These are phyloP conservation scores for Heteronetta atricapilla DNA, from an alignment of 2,113 vertebrate genomes.

Conservation along the genomic window DNA sequence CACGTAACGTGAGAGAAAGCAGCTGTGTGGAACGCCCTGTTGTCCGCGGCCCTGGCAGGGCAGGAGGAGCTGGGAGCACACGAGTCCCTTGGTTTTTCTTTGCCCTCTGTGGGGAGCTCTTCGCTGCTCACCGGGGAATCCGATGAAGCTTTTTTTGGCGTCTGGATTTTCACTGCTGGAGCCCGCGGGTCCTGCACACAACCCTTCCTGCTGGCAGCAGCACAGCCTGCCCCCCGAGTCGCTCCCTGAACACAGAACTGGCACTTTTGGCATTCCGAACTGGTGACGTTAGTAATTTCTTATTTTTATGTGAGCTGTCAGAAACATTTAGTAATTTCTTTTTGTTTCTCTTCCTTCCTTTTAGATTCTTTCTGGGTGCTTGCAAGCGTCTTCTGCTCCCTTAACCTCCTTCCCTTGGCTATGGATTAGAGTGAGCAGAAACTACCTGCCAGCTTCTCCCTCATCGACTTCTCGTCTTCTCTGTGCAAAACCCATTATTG, in stretches of 20 bases:
- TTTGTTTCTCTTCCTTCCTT: not conserved
- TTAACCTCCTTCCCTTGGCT: rapidly evolving
- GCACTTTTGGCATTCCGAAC: not conserved
- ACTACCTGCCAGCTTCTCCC: not conserved
- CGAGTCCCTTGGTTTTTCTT: not conserved
- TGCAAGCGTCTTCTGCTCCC: not conserved
- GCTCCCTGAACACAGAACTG: not conserved
- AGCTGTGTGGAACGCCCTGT: not conserved
- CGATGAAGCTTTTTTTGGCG: not conserved
- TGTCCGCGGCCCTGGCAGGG: no score
- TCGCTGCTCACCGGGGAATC: not conserved
- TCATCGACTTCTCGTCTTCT: rapidly evolving
- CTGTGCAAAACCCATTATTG: rapidly evolving
- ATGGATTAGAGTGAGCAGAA: not conserved
- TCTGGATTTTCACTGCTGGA: not conserved
- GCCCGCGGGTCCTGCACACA: not conserved
- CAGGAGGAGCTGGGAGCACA: no score
- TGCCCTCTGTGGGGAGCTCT: not conserved
- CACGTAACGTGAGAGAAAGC: not conserved
- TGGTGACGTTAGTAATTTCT: not conserved
- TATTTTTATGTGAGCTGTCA: not conserved
- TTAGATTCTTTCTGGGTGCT: not conserved
- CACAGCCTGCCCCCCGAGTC: not conserved
- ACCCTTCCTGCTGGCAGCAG: not conserved
- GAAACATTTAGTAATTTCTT: not conserved